Percentiles rank a stretch among this genome's conserved stretches.
phyloP scores from a whole-genome alignment of 2,888 invertebrate genomes.

The Teinopalpus imperialis region DNA sequence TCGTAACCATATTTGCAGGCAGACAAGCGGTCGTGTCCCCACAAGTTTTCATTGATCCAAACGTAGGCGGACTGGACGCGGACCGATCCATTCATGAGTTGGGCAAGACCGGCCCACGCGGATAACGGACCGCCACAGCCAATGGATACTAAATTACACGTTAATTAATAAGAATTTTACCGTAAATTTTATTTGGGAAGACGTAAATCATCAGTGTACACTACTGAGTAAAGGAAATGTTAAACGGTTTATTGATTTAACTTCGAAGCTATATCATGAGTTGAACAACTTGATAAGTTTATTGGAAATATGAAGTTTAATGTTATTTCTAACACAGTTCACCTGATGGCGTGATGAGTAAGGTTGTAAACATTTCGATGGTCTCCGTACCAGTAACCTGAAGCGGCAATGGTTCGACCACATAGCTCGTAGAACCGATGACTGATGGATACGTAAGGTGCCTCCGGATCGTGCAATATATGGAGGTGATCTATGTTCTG shows the following conservation, averaged over 20 bases:
- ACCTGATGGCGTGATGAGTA: no score
- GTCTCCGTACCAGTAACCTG: no score
- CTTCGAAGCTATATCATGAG: constrained; percentile 7
- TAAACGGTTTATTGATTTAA: constrained; percentile 21
- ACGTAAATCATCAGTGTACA: constrained; percentile 42
- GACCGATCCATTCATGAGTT: constrained; percentile 75
- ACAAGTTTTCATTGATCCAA: constrained; percentile 69
- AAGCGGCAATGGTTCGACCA: no score
- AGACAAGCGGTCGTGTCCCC: constrained; percentile 60
- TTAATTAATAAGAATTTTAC: constrained; percentile 71
- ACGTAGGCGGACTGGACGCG: constrained; percentile 64
- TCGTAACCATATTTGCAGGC: constrained; percentile 64
- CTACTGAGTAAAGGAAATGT: background rate
- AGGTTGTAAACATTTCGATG: no score
- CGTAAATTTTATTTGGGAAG: constrained; percentile 57
- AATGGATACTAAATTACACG: constrained; percentile 58
- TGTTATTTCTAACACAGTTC: no score
- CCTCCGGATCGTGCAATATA: no score
- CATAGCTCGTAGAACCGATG: no score
- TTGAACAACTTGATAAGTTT: no score
- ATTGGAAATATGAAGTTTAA: background rate
- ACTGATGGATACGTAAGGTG: no score
- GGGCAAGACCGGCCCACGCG: constrained; percentile 69
- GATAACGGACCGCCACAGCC: constrained; percentile 58
- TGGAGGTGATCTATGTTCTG: no score